Conservation (phyloP, 2,797 vertebrate genomes). For the Sebastiscus tertius region DNA sequence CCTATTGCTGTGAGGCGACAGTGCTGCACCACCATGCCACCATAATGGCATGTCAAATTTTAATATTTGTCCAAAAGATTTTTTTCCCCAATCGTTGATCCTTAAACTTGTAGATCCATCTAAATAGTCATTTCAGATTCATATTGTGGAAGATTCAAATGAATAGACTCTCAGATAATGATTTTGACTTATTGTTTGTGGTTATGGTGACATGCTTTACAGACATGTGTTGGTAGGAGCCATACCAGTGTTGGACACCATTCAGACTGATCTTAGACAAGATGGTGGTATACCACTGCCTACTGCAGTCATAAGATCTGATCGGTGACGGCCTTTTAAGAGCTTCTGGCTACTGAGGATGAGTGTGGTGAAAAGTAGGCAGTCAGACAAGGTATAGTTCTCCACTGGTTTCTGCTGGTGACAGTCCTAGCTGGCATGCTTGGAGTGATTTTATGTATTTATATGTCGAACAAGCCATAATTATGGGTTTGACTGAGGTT, state of each 20-base stretch:
- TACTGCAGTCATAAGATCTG: background rate
- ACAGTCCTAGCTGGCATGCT: background rate
- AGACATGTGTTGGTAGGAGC: background rate
- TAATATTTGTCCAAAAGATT: too few relatives aligned
- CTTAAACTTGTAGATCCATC: too few relatives aligned
- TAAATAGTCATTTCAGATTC: background rate
- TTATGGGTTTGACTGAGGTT: background rate
- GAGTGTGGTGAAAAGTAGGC: background rate
- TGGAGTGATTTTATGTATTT: background rate
- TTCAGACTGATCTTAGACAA: background rate
- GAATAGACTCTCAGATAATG: background rate
- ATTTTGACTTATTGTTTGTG: background rate
- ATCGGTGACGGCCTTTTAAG: background rate
- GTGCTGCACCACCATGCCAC: too few relatives aligned
- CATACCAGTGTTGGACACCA: background rate
- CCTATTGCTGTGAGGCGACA: too few relatives aligned
- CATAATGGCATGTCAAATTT: too few relatives aligned
- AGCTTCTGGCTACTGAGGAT: background rate
- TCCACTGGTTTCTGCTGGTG: background rate
- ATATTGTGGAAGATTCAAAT: background rate
- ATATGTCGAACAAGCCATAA: background rate
- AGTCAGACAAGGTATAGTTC: background rate
- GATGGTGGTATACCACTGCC: background rate
- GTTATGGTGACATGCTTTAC: background rate
- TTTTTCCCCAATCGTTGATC: too few relatives aligned